These are phyloP conservation scores for Grammatotria lemairii DNA, from an alignment of 2,113 vertebrate genomes.

Conservation along the genomic window DNA sequence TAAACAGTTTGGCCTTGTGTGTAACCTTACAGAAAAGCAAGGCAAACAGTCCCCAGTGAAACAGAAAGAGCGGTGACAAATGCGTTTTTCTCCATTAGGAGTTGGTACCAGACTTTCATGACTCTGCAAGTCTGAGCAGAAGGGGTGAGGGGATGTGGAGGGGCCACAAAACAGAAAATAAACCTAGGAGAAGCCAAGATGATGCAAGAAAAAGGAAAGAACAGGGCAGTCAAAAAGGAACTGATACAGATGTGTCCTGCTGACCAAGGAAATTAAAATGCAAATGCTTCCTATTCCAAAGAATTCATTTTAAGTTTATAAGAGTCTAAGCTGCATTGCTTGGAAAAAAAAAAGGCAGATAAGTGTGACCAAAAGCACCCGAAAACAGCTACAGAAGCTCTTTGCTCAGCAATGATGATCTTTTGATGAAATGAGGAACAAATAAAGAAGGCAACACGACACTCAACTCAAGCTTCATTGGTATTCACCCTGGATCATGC, in stretches of 20 bases:
- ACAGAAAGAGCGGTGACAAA: background rate
- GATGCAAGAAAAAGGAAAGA: constrained; percentile 33
- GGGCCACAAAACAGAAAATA: constrained; percentile 6
- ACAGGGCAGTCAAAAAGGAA: constrained; percentile 25
- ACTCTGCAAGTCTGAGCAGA: background rate
- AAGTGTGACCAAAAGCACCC: background rate
- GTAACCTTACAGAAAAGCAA: background rate
- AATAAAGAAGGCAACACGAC: background rate
- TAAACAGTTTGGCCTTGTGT: background rate
- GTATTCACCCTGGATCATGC: background rate
- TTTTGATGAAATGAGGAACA: constrained; percentile 1
- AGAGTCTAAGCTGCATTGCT: background rate
- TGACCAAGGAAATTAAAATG: constrained; percentile 26
- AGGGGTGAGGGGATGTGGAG: background rate
- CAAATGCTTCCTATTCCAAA: background rate
- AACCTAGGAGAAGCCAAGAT: constrained; percentile 22
- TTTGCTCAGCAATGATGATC: background rate
- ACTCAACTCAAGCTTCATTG: background rate
- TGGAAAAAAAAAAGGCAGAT: accelerated
- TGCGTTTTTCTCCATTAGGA: background rate
- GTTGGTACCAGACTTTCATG: background rate
- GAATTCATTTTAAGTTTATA: background rate
- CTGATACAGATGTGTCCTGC: constrained; percentile 12
- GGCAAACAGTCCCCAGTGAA: background rate
- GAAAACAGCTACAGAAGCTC: background rate